Conservation (phyloP, 2,888 invertebrate genomes). For the Cyrtodaria siliqua region DNA sequence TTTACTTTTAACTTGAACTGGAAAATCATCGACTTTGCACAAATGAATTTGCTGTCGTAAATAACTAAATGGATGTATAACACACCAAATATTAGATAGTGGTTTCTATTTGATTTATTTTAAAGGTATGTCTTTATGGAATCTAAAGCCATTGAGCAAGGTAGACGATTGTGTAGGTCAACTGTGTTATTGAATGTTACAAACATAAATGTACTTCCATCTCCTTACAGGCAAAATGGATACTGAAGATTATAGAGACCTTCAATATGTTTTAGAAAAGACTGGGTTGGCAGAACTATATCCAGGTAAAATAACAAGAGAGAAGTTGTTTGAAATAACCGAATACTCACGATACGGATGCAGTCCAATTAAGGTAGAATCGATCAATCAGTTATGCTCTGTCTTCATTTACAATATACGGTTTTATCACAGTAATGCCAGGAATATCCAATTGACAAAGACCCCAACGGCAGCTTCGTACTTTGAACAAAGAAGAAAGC, state of each 20-base stretch:
- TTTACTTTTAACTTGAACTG: no score
- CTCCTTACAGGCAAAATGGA: no score
- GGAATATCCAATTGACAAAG: slow-evolving; percentile 7
- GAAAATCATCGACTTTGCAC: no score
- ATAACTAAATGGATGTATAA: no score
- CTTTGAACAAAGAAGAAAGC: background rate
- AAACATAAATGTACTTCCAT: no score
- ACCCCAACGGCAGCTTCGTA: background rate
- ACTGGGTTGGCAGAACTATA: slow-evolving; percentile 5
- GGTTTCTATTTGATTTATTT: no score
- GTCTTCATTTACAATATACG: slow-evolving; percentile 10
- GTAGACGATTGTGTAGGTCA: no score
- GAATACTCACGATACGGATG: background rate
- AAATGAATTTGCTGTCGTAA: no score
- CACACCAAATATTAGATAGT: no score
- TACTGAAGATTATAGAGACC: background rate
- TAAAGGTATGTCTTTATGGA: no score
- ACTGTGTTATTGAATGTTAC: no score
- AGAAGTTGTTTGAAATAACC: slow-evolving; percentile 12
- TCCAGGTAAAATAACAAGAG: slow-evolving; percentile 22
- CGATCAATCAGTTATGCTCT: background rate
- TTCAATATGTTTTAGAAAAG: background rate
- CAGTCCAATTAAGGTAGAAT: background rate
- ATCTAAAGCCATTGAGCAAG: no score
- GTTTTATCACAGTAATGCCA: slow-evolving; percentile 9